phyloP scores from a whole-genome alignment of 2,888 invertebrate species.

The Aphidius colemani region DNA sequence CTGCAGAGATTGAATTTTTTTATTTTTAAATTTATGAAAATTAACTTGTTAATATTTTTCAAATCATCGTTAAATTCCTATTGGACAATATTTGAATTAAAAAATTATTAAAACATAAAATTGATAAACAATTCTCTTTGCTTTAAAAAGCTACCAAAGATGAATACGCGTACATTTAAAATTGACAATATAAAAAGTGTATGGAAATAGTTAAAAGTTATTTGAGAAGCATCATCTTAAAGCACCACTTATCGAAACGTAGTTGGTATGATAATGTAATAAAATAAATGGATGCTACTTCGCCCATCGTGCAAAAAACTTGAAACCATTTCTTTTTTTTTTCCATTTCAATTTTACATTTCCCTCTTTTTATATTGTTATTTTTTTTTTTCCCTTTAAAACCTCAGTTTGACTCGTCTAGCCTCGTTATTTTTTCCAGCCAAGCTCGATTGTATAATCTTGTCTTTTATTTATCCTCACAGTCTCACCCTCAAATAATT shows the following conservation, averaged over 20 bases:
- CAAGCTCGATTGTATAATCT: constrained; percentile 18
- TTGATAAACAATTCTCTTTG: too few relatives aligned
- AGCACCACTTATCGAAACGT: constrained; percentile 57
- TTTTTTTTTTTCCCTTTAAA: constrained; percentile 8
- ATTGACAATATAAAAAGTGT: neutral
- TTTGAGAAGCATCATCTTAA: constrained; percentile 56
- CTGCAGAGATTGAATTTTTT: neutral
- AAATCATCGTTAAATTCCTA: too few relatives aligned
- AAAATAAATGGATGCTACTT: constrained; percentile 59
- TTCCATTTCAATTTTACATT: constrained; percentile 24
- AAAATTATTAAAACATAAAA: too few relatives aligned
- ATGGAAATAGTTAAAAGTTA: constrained; percentile 9
- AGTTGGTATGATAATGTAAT: constrained; percentile 61
- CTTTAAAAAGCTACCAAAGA: too few relatives aligned
- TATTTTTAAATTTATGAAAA: neutral
- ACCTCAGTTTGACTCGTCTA: constrained; percentile 20
- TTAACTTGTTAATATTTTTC: too few relatives aligned
- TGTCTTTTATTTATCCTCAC: constrained; percentile 27
- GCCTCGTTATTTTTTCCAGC: neutral
- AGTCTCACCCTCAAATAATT: constrained; percentile 8
- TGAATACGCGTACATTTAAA: neutral
- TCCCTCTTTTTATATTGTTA: constrained; percentile 9
- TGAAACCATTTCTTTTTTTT: neutral
- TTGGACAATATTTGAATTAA: too few relatives aligned
- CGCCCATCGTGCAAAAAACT: constrained; percentile 41